Base-by-base conservation (phyloP, 1,140 invertebrate genomes). In the Drosophila malerkotliana region DNA sequence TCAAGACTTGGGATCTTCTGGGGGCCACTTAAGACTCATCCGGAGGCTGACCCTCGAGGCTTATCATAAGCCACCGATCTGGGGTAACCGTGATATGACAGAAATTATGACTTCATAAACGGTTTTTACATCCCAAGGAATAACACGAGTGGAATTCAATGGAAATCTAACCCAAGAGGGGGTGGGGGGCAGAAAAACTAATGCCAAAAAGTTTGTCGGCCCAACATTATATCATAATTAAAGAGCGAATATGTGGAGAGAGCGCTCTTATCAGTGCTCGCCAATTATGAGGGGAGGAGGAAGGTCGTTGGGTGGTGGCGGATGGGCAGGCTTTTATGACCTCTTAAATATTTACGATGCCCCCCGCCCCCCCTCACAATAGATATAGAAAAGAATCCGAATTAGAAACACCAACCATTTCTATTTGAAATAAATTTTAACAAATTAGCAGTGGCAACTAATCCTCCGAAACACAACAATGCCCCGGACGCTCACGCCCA, bases 81-180 rank as follows among this genome's bases (percentile, higher is more conserved):
- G 41, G 53, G 56, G n/a, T 44, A 51, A 48, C 41, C 21, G 82
- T 87, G 82, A 87, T 87, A 79, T 66, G 83, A 88, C 82, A 87
- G 45, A 87, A 75, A 87, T 88, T 87, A 87, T 87, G 82, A 76
- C 82, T 87, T 87, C 83, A 87, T 87, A 87, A 88, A 88, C 74
- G 66, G 30, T 66, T 71, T 66, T 71, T 53, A 57, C 69, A 77
- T 64, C 55, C 55, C 51, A 12, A 41, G 34, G 32, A 77, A 61
- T 21, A 39, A 51, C 15, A 41, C 32, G 28, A 32, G 37, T 55
- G 60, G 63, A 84, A 84, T 83, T 83, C 80, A 82, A 85, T 87
- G 78, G 82, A 87, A 87, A 87, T 87, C 51, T 51, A 83, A 44
- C 5, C 39, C 39, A 4, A n/a, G 39, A 14, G n/a, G 1, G 1